phyloP scores from a whole-genome alignment of 2,113 vertebrate genomes.

The Periophthalmodon schlosseri region DNA sequence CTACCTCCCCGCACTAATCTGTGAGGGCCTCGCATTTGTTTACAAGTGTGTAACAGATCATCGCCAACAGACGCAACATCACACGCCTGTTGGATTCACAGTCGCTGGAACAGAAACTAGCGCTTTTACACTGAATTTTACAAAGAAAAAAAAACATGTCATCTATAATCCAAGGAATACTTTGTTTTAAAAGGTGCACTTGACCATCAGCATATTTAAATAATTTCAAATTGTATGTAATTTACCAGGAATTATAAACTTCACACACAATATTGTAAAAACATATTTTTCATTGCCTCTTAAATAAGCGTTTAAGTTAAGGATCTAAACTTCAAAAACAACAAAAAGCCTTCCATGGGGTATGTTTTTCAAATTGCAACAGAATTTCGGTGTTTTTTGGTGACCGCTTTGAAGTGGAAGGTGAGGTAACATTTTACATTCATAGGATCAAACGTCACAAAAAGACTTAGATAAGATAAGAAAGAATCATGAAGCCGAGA shows the following conservation, averaged over 20 bases:
- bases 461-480: background rate
- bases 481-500: background rate
- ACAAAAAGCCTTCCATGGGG: background rate
- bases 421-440: background rate
- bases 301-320: background rate
- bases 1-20: background rate
- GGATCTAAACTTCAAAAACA: background rate
- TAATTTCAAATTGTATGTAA: background rate
- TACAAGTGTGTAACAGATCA: constrained; percentile 1
- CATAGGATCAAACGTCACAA: background rate
- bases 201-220: background rate
- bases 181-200: too few relatives aligned
- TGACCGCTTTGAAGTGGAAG: background rate
- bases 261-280: too few relatives aligned
- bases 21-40: background rate
- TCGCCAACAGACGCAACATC: too few relatives aligned
- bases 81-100: too few relatives aligned
- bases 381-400: background rate
- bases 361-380: background rate
- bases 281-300: background rate
- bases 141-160: too few relatives aligned
- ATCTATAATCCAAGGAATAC: too few relatives aligned
- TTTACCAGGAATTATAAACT: background rate
- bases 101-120: too few relatives aligned
- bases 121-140: too few relatives aligned